Conservation (phyloP, 2,797 vertebrate species). For the Potorous gilbertii region DNA sequence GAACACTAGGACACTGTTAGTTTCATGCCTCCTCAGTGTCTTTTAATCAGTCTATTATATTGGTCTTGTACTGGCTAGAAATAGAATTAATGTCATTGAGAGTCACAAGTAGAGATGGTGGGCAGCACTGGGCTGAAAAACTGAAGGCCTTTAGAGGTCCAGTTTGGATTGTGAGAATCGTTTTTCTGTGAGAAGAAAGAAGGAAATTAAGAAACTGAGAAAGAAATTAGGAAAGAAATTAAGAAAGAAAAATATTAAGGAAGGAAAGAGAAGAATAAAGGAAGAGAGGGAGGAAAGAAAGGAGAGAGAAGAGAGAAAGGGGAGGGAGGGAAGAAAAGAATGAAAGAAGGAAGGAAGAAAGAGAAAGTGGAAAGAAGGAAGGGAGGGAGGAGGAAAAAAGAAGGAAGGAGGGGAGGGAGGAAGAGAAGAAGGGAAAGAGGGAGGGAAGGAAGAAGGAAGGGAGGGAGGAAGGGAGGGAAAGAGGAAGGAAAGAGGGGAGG, state of each 20-base stretch:
- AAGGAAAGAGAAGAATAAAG: background rate
- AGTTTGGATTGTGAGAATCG: background rate
- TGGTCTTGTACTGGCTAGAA: background rate
- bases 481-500: no score
- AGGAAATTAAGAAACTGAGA: background rate
- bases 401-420: background rate
- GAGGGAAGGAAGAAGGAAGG: fast-evolving
- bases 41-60: slow-evolving; percentile 22
- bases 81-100: background rate
- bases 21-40: background rate
- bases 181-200: background rate
- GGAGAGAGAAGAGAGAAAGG: background rate
- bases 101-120: background rate
- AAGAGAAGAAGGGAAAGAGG: background rate
- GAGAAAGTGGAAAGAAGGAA: background rate
- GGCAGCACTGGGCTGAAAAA: background rate
- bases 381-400: background rate
- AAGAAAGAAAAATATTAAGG: slow-evolving; percentile 10
- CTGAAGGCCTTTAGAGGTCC: fast-evolving
- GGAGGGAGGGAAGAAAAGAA: background rate
- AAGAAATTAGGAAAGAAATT: background rate
- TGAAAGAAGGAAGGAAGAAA: background rate
- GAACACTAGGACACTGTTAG: slow-evolving; percentile 7
- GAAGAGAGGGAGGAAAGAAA: slow-evolving; percentile 7
- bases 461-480: no score